Evolutionary conservation across 1,140 invertebrate species (phyloP), one percentile per base, ranked within the genome.

Genomic region (Brachionus asplanchnoidis): DNA sequence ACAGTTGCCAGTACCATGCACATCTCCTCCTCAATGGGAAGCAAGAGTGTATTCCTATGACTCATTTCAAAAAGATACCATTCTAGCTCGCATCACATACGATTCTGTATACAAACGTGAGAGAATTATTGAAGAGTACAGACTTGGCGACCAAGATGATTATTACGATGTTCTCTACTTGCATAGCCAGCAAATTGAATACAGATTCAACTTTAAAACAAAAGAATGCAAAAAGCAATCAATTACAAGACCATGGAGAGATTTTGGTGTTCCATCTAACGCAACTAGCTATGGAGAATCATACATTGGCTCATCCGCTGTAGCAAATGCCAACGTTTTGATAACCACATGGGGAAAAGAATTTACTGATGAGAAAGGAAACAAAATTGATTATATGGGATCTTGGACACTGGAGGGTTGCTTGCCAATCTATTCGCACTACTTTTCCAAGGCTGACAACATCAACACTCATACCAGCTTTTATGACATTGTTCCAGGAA

Each of bases 131-230:
- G 87, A 87, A 56, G 86, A 88, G 85, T 14, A 86, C 14, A 85
- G 86, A 28, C 75, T 87, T 20, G 77, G 73, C 11, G 73, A 85
- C 23, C 40, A 84, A 14, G 32, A 78, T 14, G 84, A 87, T 12
- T 87, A 85, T 79, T 88, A 87, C 60, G 88, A 88, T 84, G 85
- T 85, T 6, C 78, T 88, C 0, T 88, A 87, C 77, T 86, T 88
- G 17, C 87, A 88, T 65, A 88, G 87, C 66, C 77, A 88, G 87
- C 85, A 86, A 50, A 86, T 85, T 26, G 87, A 87, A 73, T 88
- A 88, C 86, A 86, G 85, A 23, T 65, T 87, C 6, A 87, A 88
- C 84, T 85, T 88, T 20, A 86, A 84, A 84, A 87, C 86, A 20
- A 86, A 85, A 42, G 60, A 87, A 66, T 88, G 88, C 42, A 87